A percentile compares a stretch with the other conserved stretches of the same genome.
These are phyloP conservation scores for Oscheius sp. DNA, from an alignment of 1,140 invertebrate species.

Conservation along the genomic window DNA sequence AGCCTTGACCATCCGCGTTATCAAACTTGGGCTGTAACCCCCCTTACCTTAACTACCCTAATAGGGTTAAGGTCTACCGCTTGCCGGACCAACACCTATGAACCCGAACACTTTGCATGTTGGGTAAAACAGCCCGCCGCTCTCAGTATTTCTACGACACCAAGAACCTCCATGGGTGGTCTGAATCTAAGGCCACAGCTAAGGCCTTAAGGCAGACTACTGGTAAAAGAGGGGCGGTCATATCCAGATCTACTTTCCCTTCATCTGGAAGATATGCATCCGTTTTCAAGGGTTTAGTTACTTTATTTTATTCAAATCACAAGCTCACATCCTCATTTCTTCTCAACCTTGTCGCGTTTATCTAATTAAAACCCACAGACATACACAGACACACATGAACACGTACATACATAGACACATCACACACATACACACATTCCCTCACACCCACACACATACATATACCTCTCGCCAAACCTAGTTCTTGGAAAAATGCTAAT, in stretches of 20 bases:
- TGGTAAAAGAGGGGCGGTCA: conserved; percentile 34
- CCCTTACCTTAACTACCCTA: too few relatives aligned
- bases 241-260: conserved; percentile 65
- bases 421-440: too few relatives aligned
- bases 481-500: too few relatives aligned
- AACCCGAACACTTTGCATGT: conserved; percentile 78
- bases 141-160: conserved; percentile 67
- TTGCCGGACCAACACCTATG: conserved; percentile 61
- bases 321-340: too few relatives aligned
- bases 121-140: conserved; percentile 70
- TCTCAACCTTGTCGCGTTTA: too few relatives aligned
- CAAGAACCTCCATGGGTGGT: conserved; percentile 78
- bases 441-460: too few relatives aligned
- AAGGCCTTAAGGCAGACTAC: conserved; percentile 35
- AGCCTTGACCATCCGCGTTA: conserved; percentile 42
- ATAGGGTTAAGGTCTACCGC: conserved; percentile 14
- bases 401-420: too few relatives aligned
- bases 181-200: conserved; percentile 72
- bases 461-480: too few relatives aligned
- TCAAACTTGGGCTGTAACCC: conserved; percentile 9
- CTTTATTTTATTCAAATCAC: too few relatives aligned
- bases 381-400: too few relatives aligned
- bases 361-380: too few relatives aligned
- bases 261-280: conserved; percentile 76
- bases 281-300: too few relatives aligned